Evolutionary conservation across 2,797 vertebrate genomes (phyloP).

Genomic region (Melanotaenia pygmaea): DNA sequence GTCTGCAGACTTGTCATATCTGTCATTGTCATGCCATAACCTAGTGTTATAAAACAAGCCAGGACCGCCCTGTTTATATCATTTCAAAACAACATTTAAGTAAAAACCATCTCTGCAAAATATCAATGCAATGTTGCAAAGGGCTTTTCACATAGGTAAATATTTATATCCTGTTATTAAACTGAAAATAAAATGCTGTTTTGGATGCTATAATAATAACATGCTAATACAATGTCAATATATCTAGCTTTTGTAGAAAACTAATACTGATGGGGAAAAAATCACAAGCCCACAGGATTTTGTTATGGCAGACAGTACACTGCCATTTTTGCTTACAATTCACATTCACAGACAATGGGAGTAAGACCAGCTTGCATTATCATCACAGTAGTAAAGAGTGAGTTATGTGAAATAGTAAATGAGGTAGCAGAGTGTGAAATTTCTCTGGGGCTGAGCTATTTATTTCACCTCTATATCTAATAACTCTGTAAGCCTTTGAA

Average conservation of each 20-base stretch:
- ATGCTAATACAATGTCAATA: too few species aligned
- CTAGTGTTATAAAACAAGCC: too few species aligned
- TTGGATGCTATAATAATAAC: too few species aligned
- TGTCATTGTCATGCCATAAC: too few species aligned
- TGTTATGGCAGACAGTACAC: constrained; percentile 9
- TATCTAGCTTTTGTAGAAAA: neutral
- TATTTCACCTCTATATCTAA: constrained; percentile 77
- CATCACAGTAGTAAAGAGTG: constrained; percentile 45
- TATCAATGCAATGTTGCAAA: too few species aligned
- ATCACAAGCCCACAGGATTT: neutral
- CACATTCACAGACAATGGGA: constrained; percentile 9
- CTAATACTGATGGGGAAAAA: neutral
- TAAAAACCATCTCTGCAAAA: too few species aligned
- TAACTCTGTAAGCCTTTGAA: constrained; percentile 79
- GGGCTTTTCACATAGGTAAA: too few species aligned
- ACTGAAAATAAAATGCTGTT: too few species aligned
- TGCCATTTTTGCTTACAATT: constrained; percentile 5
- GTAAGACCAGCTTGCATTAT: constrained; percentile 31
- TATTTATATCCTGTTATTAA: too few species aligned
- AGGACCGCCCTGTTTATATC: too few species aligned
- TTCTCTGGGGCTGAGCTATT: constrained; percentile 75
- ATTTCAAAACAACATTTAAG: too few species aligned
- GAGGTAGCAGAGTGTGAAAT: constrained; percentile 63
- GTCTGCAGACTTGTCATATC: too few species aligned
- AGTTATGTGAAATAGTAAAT: constrained; percentile 68